phyloP scores from a whole-genome alignment of 2,888 invertebrate genomes.

The Lysandra bellargus region DNA sequence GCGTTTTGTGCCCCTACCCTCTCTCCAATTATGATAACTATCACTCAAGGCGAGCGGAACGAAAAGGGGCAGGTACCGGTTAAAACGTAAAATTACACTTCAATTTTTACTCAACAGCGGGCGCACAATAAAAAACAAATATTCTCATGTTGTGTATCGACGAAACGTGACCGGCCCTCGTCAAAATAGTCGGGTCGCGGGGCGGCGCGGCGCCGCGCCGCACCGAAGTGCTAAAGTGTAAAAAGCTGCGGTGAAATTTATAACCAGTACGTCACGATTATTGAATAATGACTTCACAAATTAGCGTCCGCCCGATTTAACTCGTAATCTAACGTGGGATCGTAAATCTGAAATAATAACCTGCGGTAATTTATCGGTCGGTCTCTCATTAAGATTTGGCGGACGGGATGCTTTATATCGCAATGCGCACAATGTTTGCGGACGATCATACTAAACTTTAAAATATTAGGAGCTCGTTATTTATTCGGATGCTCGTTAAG shows the following conservation, averaged over 20 bases:
- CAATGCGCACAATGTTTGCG: conserved; percentile 41
- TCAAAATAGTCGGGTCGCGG: conserved; percentile 78
- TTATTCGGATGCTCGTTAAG: conserved; percentile 77
- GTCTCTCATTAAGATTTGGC: conserved; percentile 44
- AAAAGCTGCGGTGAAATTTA: conserved; percentile 76
- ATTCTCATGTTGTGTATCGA: conserved; percentile 80
- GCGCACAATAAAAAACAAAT: conserved; percentile 79
- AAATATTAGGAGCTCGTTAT: conserved; percentile 71
- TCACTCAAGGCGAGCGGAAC: conserved; percentile 80
- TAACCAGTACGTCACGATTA: conserved; percentile 74
- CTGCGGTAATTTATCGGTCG: conserved; percentile 44
- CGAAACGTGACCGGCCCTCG: conserved; percentile 79
- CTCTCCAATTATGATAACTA: conserved; percentile 79
- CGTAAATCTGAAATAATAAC: conserved; percentile 48
- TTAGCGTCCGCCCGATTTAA: conserved; percentile 61
- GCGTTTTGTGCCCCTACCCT: conserved; percentile 70
- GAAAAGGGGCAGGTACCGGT: conserved; percentile 79
- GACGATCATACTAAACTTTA: conserved; percentile 53
- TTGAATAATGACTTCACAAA: conserved; percentile 74
- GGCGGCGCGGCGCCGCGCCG: conserved; percentile 72
- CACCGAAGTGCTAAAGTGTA: conserved; percentile 78
- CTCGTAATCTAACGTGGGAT: conserved; percentile 49
- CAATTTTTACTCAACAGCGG: conserved; percentile 75
- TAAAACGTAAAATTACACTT: conserved; percentile 80
- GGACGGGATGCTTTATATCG: conserved; percentile 43